phyloP scores from a whole-genome alignment of 2,797 vertebrate species.

The Eupleurogrammus muticus region DNA sequence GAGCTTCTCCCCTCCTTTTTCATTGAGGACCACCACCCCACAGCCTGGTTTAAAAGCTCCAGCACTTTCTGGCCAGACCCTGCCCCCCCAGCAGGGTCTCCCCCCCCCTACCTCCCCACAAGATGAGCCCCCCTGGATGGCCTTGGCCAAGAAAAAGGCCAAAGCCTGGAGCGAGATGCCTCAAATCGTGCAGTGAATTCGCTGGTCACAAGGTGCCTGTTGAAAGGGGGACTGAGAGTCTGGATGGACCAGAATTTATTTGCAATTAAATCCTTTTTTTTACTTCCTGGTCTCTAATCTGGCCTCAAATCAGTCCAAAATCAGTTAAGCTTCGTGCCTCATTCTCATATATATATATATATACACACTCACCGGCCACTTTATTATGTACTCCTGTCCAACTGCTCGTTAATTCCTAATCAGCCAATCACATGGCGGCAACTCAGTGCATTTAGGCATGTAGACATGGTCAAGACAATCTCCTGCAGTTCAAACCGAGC shows the following conservation, averaged over 20 bases:
- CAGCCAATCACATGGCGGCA: too few species aligned
- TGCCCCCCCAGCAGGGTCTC: constrained; percentile 31
- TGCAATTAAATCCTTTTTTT: constrained; percentile 75
- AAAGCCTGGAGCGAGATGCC: constrained; percentile 95
- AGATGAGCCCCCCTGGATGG: constrained; percentile 92
- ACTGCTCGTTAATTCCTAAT: too few species aligned
- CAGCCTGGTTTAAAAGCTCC: constrained; percentile 42
- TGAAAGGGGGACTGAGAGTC: constrained; percentile 7
- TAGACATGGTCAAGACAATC: too few species aligned
- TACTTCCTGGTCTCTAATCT: constrained; percentile 44
- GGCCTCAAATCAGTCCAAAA: constrained; percentile 43
- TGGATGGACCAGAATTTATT: constrained; percentile 56
- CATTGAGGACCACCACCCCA: constrained; percentile 28
- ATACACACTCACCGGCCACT: too few species aligned
- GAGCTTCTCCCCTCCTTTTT: constrained; percentile 29
- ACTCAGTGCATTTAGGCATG: too few species aligned
- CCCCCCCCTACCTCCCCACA: constrained; percentile 73
- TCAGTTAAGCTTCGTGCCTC: constrained; percentile 21
- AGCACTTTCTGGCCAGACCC: constrained; percentile 32
- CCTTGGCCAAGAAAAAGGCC: constrained; percentile 94
- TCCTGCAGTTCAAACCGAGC: too few species aligned
- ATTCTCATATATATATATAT: not conserved
- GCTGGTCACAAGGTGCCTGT: not conserved
- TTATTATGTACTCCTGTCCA: too few species aligned
- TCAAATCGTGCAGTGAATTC: constrained; percentile 87